Base-by-base conservation (phyloP, 1,140 invertebrate genomes). In the Yoshiicerus persimilis region DNA sequence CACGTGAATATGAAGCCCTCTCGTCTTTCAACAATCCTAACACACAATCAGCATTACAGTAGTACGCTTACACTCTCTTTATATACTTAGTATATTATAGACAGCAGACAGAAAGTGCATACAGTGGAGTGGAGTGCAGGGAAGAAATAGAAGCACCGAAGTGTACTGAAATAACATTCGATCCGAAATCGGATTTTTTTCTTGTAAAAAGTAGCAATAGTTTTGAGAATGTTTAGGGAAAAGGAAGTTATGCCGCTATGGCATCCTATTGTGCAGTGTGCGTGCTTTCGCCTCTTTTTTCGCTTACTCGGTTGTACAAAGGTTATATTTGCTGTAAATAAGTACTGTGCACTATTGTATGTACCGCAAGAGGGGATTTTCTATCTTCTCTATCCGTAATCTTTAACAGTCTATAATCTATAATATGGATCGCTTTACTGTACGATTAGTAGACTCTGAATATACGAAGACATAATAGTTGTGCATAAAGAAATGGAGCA, bases 171-270 rank as follows among this genome's bases (percentile, higher is more conserved):
- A 80, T 16, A n/a, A 36, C 30, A 80, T 80, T 80, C 75, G 75
- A 80, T 80, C 75, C 32, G 75, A 80, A 80, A 80, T 80, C 75
- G 75, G 75, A 80, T 34, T 80, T 80, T 75, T 38, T 25, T 36
- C 30, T 20, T 34, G 20, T 80, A 20, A 36, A 80, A 80, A 36
- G 20, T 80, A 34, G 16, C n/a, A 36, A 32, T 80, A 32, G 32
- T 80, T 77, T 80, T 38, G 75, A 34, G 34, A 36, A 80, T 80
- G 75, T 80, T 13, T 80, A 34, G 75, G 13, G 75, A 56, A 56
- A 56, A 56, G 47, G 47, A 56, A 56, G 47, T n/a, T 20, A 47
- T 56, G 47, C 13, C 8, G 41, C 16, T 20, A 4, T 20, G 47
- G 20, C 16, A 56, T 56, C 47, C 47, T 56, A 56, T 56, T 56